Base-by-base conservation (phyloP, 1,140 invertebrate genomes). In the Papilio dardanus region DNA sequence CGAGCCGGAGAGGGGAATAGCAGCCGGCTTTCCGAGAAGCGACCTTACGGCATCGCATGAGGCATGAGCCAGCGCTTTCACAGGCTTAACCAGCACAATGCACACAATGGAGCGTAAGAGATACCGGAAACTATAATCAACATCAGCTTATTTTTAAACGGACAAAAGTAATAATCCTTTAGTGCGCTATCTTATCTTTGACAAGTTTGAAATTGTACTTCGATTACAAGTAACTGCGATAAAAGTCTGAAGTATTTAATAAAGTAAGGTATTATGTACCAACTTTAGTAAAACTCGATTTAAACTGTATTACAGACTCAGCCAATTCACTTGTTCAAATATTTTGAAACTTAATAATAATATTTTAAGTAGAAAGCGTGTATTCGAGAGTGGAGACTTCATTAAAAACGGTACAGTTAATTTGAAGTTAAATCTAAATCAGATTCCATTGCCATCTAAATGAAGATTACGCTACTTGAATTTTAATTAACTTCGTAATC, bases 91-190 rank as follows among this genome's bases (percentile, higher is more conserved):
- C 65, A 79, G 78, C 74, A 85, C 79, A 85, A 83, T 84, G 79
- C 75, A 84, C 80, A 87, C 83, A 88, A 86, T 86, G 76, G 79
- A 77, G 65, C 79, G 85, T 82, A 83, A 86, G 65, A 83, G 80
- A 87, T 79, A 83, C 86, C 83, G 87, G 87, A 88, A 87, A 88
- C 86, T 86, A 83, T 89, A 86, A 90, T 88, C 82, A 81, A 86
- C 79, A 83, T 77, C 81, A 81, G 77, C 65, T 82, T 78, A 81
- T 81, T 83, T 81, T 84, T 80, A 85, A 86, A 82, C 77, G 74
- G 54, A 50, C 77, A 71, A 77, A 82, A 77, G 81, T 80, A 79
- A 78, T 74, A 78, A 82, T 83, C 76, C 75, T 84, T 85, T 71
- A 71, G 67, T 75, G 50, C 73, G 37, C 71, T 66, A 42, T 58